Percentiles rank a stretch among this genome's conserved stretches.
These are phyloP conservation scores for Apamea crenata DNA, from an alignment of 2,888 invertebrate species.

Conservation along the genomic window DNA sequence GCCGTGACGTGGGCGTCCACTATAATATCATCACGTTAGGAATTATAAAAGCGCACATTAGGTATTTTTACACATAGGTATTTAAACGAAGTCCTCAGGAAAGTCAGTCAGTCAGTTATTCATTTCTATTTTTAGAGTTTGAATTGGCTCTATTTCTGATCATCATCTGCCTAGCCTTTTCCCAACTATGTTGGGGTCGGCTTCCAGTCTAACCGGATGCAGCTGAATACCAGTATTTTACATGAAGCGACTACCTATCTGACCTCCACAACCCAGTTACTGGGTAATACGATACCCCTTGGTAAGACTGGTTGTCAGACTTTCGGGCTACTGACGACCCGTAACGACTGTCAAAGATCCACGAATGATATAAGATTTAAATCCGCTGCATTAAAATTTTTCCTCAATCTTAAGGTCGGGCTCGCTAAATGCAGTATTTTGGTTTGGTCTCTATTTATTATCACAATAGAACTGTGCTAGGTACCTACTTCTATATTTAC, in stretches of 20 bases:
- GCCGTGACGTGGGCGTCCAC: neutral
- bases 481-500: neutral
- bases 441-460: neutral
- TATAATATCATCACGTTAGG: neutral
- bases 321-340: no score
- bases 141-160: conserved; percentile 5
- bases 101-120: no score
- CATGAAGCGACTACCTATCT: no score
- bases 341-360: no score
- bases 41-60: neutral
- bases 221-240: no score
- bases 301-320: no score
- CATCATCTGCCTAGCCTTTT: no score
- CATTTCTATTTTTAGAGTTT: neutral
- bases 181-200: no score
- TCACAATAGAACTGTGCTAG: neutral
- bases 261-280: no score
- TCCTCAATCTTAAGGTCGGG: neutral
- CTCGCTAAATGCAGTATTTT: conserved; percentile 7
- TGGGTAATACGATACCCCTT: no score
- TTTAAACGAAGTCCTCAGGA: neutral
- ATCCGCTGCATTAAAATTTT: neutral
- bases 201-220: no score
- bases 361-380: neutral
- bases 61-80: neutral